Base-by-base conservation (phyloP, 2,797 vertebrate species). In the Cynodonichthys magdalenae region DNA sequence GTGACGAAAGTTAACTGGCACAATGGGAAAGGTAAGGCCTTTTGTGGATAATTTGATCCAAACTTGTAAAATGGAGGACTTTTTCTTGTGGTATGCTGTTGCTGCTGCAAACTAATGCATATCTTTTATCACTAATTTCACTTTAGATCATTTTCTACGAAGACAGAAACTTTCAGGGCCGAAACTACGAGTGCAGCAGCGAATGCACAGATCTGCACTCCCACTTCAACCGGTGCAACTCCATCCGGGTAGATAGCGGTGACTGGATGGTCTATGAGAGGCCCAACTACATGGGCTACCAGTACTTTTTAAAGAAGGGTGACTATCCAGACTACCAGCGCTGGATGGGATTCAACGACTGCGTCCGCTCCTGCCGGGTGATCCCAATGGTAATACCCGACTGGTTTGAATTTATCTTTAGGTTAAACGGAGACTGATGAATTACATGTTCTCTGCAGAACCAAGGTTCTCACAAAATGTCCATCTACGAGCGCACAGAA, bases 321-420 rank as follows among this genome's bases (percentile, higher is more conserved):
- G 88, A 90, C 15, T 87, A 87, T 28, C 24, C 89, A 0, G 90
- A 90, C 78, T 90, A 90, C 76, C 89, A 90, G 66, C 77, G 79
- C 31, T 90, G 87, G 87, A 90, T 91, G 88, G 87, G 90, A 42
- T 90, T 91, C 75, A 90, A 90, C 0, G 83, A 90, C 77, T 90
- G 89, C 0, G 85, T 90, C 48, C 75, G 87, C 3, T 91, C 87
- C 49, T 90, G 88, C 56, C 76, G 79, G 0, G 63, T 86, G 81
- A 90, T 90, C 69, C 83, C 86, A 0, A 3, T 2, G 57, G 85
- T 89, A 77, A 71, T 73, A 17, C 14, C 1, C 0, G 20, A 6
- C 0, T 0, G 4, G 14, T 24, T 54, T 0, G 14, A 9, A 39
- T 27, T 50, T 9, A 9, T 31, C 31, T 39, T 36, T 0, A 14